Evolutionary conservation across 1,140 invertebrate genomes (phyloP), one percentile per base, ranked within the genome.

Genomic region (Drosophila sturtevanti): DNA sequence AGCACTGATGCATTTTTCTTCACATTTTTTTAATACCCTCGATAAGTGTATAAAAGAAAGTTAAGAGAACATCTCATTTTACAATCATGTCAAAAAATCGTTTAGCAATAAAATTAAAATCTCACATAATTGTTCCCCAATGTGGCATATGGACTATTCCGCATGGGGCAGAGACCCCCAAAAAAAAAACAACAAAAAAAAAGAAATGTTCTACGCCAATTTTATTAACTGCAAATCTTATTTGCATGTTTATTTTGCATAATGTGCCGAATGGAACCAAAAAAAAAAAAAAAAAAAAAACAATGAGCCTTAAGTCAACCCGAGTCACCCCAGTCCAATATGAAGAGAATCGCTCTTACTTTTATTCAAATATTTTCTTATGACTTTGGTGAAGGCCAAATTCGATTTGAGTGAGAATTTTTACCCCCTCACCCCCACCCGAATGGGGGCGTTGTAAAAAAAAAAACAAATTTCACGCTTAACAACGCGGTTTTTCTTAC

Each of bases 231-330:
- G 86, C 81, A 89, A 85, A 90, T 76, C 87, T 90, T 87, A 90
- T 90, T 90, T 90, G 87, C 87, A 90, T 90, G 77, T 90, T 90
- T 81, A 90, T 87, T 90, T 90, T 85, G 84, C 89, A 90, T 90
- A 90, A 90, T 90, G 84, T 90, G 68, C 59, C 64, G 68, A 79
- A 48, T 48, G 41, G 18, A 48, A 21, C 41, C 41, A 12, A 35
- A 12, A 35, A 35, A 31, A 31, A 44, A 44, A 44, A 10, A 34
- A 34, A 35, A 35, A 3, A 31, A 48, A 48, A 48, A 89, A 84
- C 87, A 80, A 75, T 48, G 60, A 51, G 82, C 78, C 68, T 70
- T 71, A 76, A 75, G 70, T 79, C 34, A 51, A 48, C 52, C 11
- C 27, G 54, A 64, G 27, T 71, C 41, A 64, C 56, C 54, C 21